These are phyloP conservation scores for Trichonephila inaurata DNA, from an alignment of 1,140 invertebrate genomes.

Conservation along the genomic window DNA sequence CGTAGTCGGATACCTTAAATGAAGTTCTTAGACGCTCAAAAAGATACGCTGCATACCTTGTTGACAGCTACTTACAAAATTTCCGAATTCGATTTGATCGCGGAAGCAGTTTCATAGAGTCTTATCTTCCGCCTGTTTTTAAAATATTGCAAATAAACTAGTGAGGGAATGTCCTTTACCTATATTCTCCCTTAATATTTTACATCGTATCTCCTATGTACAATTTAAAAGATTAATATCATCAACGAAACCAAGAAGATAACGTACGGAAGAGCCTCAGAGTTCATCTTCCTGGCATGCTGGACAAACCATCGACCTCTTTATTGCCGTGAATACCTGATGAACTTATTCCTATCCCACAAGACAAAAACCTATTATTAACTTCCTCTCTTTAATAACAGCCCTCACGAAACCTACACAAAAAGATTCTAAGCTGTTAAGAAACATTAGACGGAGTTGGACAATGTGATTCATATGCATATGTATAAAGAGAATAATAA, in stretches of 20 bases:
- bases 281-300: background rate
- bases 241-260: background rate
- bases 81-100: no score
- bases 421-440: background rate
- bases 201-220: no score
- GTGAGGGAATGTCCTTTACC: no score
- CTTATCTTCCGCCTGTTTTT: no score
- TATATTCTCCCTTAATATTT: no score
- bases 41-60: no score
- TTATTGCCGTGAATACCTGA: constrained; percentile 37
- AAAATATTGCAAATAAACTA: no score
- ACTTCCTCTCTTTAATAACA: constrained; percentile 31
- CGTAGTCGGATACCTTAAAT: no score
- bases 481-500: background rate
- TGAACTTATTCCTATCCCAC: constrained; percentile 8
- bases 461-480: constrained; percentile 22
- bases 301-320: constrained; percentile 31
- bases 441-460: background rate
- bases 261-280: background rate
- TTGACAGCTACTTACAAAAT: no score
- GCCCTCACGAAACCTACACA: background rate
- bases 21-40: no score
- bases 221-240: no score
- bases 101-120: no score
- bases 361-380: constrained; percentile 49